Evolutionary conservation across 2,797 vertebrate genomes (phyloP).

Genomic region (Acridotheres tristis): DNA sequence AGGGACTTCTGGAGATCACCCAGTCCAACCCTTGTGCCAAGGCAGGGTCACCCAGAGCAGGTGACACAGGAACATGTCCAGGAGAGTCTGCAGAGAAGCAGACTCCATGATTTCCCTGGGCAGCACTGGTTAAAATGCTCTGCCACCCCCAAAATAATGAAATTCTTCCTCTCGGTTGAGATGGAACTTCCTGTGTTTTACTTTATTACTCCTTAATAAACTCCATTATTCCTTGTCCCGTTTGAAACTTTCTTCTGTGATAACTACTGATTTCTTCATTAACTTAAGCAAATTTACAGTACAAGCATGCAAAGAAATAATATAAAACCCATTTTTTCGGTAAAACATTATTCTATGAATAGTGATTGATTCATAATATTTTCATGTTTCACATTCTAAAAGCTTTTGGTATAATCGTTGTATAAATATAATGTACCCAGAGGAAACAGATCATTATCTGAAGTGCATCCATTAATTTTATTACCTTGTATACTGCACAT

Average conservation of each 20-base stretch:
- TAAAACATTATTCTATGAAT: slow-evolving; percentile 55
- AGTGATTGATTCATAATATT: slow-evolving; percentile 58
- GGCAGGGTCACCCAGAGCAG: neutral
- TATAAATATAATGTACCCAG: slow-evolving; percentile 69
- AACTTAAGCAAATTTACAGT: neutral
- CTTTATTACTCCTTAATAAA: neutral
- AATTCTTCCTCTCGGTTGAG: neutral
- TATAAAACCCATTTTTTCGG: slow-evolving; percentile 1
- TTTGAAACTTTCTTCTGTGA: neutral
- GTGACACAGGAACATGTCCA: neutral
- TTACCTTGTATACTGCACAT: slow-evolving; percentile 67
- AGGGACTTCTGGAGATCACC: neutral
- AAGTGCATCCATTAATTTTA: slow-evolving; percentile 77
- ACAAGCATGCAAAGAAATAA: slow-evolving; percentile 31
- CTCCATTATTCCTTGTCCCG: no score
- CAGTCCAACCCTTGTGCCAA: rapidly evolving
- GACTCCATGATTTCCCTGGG: no score
- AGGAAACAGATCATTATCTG: slow-evolving; percentile 77
- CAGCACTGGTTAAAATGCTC: neutral
- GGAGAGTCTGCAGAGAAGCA: neutral
- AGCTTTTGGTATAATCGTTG: slow-evolving; percentile 63
- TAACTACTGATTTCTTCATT: neutral
- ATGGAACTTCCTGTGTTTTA: neutral
- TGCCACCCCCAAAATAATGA: neutral
- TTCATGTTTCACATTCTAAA: slow-evolving; percentile 69